Conservation (phyloP, 2,113 vertebrate genomes). For the Cynocephalus volans region DNA sequence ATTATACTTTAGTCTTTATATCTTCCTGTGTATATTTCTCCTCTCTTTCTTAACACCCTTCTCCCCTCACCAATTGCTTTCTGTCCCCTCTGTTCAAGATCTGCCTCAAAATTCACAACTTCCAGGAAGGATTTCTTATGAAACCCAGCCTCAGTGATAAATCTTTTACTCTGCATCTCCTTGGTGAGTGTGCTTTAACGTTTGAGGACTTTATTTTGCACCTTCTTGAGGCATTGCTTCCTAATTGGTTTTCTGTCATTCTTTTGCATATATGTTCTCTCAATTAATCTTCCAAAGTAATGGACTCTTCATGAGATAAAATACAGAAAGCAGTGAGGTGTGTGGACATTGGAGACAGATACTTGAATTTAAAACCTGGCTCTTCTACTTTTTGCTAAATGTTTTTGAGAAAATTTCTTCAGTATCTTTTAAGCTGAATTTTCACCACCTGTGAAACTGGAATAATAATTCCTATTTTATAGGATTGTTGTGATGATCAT, state of each 20-base stretch:
- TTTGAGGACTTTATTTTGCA: slow-evolving; percentile 65
- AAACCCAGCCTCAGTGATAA: slow-evolving; percentile 35
- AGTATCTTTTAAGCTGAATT: not conserved
- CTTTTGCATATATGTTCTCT: slow-evolving; percentile 62
- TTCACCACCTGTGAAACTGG: not conserved
- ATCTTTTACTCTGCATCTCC: not conserved
- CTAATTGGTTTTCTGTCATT: slow-evolving; percentile 75
- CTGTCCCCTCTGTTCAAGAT: not conserved
- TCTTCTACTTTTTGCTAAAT: slow-evolving; percentile 50
- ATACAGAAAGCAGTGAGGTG: not conserved
- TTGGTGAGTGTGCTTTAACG: slow-evolving; percentile 29
- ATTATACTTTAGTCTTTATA: not conserved
- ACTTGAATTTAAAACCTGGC: slow-evolving; percentile 4
- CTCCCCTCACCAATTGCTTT: not conserved
- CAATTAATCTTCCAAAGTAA: slow-evolving; percentile 60
- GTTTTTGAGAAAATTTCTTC: slow-evolving; percentile 33
- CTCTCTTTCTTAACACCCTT: not conserved
- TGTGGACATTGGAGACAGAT: not conserved
- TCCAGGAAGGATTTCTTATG: slow-evolving; percentile 48
- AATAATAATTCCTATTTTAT: not conserved
- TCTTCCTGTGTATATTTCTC: not conserved
- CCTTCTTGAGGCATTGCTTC: slow-evolving; percentile 58
- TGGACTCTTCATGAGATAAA: slow-evolving; percentile 40
- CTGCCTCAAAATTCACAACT: slow-evolving; percentile 47
- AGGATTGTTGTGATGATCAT: not conserved